A percentile compares a stretch with the other conserved stretches of the same genome.
phyloP scores from a whole-genome alignment of 2,888 invertebrate species.

The Pseudococcus viburni region DNA sequence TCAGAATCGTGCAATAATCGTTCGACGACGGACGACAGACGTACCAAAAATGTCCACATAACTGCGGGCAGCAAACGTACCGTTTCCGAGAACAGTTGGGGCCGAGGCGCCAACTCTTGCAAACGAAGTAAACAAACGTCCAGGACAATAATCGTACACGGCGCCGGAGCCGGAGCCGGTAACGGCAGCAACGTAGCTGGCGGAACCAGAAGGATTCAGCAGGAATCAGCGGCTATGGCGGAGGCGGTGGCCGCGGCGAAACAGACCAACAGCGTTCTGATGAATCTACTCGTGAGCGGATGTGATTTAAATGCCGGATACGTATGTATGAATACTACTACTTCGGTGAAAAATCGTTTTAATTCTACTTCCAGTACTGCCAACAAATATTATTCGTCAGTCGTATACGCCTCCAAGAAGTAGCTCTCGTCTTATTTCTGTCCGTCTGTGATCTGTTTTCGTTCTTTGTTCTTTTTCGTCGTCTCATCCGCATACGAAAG shows the following conservation, averaged over 20 bases:
- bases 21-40: slow-evolving; percentile 49
- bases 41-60: slow-evolving; percentile 24
- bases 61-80: slow-evolving; percentile 60
- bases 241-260: slow-evolving; percentile 69
- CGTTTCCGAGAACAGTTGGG: slow-evolving; percentile 48
- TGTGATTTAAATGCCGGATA: slow-evolving; percentile 95
- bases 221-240: slow-evolving; percentile 59
- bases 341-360: slow-evolving; percentile 62
- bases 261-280: slow-evolving; percentile 85
- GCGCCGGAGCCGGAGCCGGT: slow-evolving; percentile 67
- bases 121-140: slow-evolving; percentile 61
- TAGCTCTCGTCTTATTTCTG: not conserved
- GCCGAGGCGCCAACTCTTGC: slow-evolving; percentile 53
- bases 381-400: slow-evolving; percentile 58
- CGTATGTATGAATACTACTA: slow-evolving; percentile 75
- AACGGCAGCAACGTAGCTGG: slow-evolving; percentile 61
- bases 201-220: slow-evolving; percentile 42
- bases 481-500: too few species aligned
- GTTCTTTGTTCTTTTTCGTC: not conserved
- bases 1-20: slow-evolving; percentile 50
- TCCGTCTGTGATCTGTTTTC: not conserved
- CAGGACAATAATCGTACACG: slow-evolving; percentile 30
- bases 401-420: not conserved
- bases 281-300: slow-evolving; percentile 95
- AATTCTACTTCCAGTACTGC: slow-evolving; percentile 33